Evolutionary conservation across 2,888 invertebrate genomes (phyloP).

Genomic region (Sycophila texana): DNA sequence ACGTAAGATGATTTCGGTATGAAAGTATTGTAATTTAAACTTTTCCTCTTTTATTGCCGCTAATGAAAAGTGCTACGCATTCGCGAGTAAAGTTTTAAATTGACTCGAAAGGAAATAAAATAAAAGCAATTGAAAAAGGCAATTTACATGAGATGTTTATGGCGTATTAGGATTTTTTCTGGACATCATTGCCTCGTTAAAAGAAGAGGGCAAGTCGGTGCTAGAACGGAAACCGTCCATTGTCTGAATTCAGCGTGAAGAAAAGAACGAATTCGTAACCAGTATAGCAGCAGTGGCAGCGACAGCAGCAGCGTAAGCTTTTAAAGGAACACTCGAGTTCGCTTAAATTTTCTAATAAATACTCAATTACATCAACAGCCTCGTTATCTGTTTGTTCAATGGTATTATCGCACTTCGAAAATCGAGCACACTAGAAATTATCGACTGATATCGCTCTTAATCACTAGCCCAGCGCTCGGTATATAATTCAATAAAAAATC

Average conservation of each 20-base stretch:
- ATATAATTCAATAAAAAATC: neutral
- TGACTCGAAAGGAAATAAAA: no score
- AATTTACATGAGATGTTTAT: no score
- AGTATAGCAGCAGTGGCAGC: neutral
- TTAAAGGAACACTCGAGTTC: neutral
- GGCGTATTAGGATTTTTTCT: no score
- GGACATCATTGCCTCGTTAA: no score
- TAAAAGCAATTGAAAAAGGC: no score
- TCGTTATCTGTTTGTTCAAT: slow-evolving; percentile 12
- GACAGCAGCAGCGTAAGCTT: neutral
- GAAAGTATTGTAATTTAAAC: no score
- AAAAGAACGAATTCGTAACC: neutral
- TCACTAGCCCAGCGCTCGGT: neutral
- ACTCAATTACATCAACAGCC: neutral
- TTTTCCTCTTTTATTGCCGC: no score
- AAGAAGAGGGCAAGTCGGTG: no score
- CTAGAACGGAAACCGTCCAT: neutral
- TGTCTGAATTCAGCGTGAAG: neutral
- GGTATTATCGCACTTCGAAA: neutral
- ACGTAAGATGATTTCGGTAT: no score
- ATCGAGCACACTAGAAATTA: slow-evolving; percentile 3
- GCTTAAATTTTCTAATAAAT: neutral
- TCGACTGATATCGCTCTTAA: neutral
- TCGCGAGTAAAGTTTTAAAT: no score
- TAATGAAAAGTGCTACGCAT: no score